A percentile compares a stretch with the other conserved stretches of the same genome.
Evolutionary conservation across 2,888 invertebrate species (phyloP).

Genomic region (Branchipolynoe longqiensis): DNA sequence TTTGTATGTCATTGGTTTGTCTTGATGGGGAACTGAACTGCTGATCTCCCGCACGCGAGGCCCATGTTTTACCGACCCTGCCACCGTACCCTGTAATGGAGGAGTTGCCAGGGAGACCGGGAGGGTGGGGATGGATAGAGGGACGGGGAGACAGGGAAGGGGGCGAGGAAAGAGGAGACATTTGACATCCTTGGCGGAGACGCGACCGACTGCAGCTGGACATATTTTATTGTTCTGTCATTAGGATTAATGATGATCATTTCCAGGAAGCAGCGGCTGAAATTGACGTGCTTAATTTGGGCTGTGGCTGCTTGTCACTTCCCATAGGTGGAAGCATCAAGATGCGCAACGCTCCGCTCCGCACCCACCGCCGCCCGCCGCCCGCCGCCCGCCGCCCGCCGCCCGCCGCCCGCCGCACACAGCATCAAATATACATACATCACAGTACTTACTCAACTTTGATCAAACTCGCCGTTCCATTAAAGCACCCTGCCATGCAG

Average conservation of each 20-base stretch:
- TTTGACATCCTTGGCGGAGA: constrained; percentile 21
- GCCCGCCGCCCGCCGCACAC: constrained; percentile 9
- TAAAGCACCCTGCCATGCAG: constrained; percentile 15
- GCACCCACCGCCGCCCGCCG: background rate
- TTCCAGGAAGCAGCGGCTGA: constrained; percentile 55
- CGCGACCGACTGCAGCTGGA: constrained; percentile 11
- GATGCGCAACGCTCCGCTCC: constrained; percentile 27
- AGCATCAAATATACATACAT: constrained; percentile 56
- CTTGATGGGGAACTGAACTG: too few species aligned
- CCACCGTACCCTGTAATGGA: too few species aligned
- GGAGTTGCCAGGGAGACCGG: too few species aligned
- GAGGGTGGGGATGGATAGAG: too few species aligned
- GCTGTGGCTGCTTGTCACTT: constrained; percentile 27
- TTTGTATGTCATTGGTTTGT: too few species aligned
- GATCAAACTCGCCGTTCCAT: constrained; percentile 38
- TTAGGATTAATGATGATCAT: constrained; percentile 58
- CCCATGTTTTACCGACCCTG: too few species aligned
- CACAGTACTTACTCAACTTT: constrained; percentile 54
- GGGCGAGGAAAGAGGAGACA: too few species aligned
- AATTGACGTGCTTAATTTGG: constrained; percentile 56
- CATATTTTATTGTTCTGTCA: constrained; percentile 56
- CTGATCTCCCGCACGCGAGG: too few species aligned
- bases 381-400: background rate
- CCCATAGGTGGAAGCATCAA: constrained; percentile 43
- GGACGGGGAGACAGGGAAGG: too few species aligned